These are phyloP conservation scores for Buceros bicornis DNA, from an alignment of 2,797 vertebrate species.

Conservation along the genomic window DNA sequence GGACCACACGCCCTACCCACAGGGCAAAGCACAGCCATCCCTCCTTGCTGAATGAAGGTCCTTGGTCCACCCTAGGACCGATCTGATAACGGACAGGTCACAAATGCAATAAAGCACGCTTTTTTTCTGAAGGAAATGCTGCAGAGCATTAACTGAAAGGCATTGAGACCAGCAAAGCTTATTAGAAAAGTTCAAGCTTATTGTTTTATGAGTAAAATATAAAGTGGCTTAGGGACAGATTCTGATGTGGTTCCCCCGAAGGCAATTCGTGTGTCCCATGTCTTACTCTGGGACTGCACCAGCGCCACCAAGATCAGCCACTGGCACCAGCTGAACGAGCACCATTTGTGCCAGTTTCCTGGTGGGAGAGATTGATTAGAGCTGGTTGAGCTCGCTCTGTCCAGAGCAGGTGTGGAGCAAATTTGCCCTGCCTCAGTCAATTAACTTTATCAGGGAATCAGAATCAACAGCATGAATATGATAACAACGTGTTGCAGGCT, in stretches of 20 bases:
- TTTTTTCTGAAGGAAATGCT: neutral
- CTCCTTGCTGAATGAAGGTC: neutral
- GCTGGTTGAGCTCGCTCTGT: slow-evolving; percentile 58
- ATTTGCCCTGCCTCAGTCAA: slow-evolving; percentile 70
- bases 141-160: neutral
- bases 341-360: slow-evolving; percentile 40
- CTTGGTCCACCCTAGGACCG: neutral
- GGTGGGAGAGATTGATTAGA: slow-evolving; percentile 63
- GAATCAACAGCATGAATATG: slow-evolving; percentile 14
- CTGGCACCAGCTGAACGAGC: slow-evolving; percentile 19
- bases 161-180: neutral
- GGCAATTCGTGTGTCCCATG: neutral
- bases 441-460: slow-evolving; percentile 69
- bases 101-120: neutral
- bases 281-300: neutral
- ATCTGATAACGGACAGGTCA: rapidly evolving
- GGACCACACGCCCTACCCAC: neutral
- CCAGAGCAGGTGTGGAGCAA: slow-evolving; percentile 69
- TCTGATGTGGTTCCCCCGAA: neutral
- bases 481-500: neutral
- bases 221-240: neutral
- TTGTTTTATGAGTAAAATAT: neutral
- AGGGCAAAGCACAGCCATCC: neutral
- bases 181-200: neutral
- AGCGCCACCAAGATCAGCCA: neutral